Evolutionary conservation across 2,113 vertebrate species (phyloP).

Genomic region (Miniopterus natalensis): DNA sequence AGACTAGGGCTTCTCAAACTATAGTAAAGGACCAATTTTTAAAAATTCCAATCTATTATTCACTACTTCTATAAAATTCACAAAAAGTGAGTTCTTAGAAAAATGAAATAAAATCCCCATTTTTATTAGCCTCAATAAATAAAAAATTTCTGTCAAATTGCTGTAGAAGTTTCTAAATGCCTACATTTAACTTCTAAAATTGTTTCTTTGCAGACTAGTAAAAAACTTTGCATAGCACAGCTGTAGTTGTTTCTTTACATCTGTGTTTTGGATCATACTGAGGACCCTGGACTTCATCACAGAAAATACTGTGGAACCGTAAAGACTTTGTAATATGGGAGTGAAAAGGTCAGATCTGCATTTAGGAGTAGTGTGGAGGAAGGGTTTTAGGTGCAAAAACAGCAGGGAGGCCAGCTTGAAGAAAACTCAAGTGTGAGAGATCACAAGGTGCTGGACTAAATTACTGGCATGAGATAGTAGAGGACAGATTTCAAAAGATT

Average conservation of each 20-base stretch:
- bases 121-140: constrained; percentile 44
- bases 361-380: constrained; percentile 17
- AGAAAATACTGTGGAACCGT: not conserved
- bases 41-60: not conserved
- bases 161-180: constrained; percentile 28
- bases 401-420: not conserved
- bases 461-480: not conserved
- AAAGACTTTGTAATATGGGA: not conserved
- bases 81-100: not conserved
- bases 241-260: not conserved
- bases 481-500: not conserved
- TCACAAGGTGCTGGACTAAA: not conserved
- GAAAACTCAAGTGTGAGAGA: not conserved
- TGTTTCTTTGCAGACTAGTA: not conserved
- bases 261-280: constrained; percentile 9
- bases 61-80: constrained; percentile 25
- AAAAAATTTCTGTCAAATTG: constrained; percentile 16
- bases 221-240: not conserved
- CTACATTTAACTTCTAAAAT: constrained; percentile 54
- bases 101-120: not conserved
- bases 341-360: not conserved
- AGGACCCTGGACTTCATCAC: not conserved
- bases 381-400: not conserved
- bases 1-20: constrained; percentile 5
- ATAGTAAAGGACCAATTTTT: not conserved